Base-by-base conservation (phyloP, 2,888 invertebrate genomes). In the Piscicola geometra region DNA sequence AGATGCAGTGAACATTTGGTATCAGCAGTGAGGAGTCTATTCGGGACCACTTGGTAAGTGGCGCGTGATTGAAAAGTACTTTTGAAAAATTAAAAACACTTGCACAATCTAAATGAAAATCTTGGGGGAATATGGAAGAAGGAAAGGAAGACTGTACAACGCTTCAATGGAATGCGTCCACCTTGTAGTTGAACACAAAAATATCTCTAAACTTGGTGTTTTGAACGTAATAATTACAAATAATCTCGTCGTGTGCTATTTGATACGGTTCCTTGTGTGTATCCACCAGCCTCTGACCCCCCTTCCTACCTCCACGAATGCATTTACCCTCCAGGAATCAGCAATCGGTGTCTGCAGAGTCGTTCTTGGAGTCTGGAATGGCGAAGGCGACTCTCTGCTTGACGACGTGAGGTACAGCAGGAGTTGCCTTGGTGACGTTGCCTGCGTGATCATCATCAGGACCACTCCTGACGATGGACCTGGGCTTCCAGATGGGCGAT, bases 401-500 rank as follows among this genome's bases (percentile, higher is more conserved):
- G 25, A 30, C 36, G 33, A 30, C 74, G 9, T 15, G 21, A n/a
- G n/a, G n/a, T n/a, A n/a, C n/a, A 21, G 71, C 0, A 15, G 28
- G 18, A n/a, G 69, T 32, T 56, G 60, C 25, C 1, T 36, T 1
- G 3, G 35, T 75, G 32, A 28, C 5, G 28, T 12, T 21, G 1
- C 33, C 32, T 35, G 60, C 35, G 5, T 64, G 28, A 1, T 64
- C 70, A 21, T 73, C 73, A 0, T 18, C 36, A 1, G 3, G n/a
- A 21, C n/a, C 28, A 25, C 28, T 47, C 52, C 36, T 73, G 21
- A 69, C 21, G 12, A 47, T 75, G 30, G 77, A 74, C 89, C 94
- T 91, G 88, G 94, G 94, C 90, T 95, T 95, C 95, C 95, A 96
- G 88, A 96, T 92, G 87, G 96, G 96, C 88, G 95, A 95, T 89